Evolutionary conservation across 2,888 invertebrate genomes (phyloP).

Genomic region (Drosophila villosipedis): DNA sequence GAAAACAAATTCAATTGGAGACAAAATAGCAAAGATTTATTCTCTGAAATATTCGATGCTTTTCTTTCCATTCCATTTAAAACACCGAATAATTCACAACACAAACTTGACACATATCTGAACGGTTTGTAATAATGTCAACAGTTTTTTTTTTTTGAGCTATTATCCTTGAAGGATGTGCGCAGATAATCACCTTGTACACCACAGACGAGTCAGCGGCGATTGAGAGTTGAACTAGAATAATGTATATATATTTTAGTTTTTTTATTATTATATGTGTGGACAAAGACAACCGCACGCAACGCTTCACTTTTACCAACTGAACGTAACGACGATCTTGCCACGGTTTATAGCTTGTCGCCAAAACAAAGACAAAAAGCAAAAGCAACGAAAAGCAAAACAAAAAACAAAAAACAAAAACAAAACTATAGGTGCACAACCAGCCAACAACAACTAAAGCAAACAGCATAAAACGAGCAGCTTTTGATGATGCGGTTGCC

Average conservation of each 20-base stretch:
- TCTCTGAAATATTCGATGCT: background rate
- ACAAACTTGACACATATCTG: slow-evolving; percentile 15
- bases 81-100: slow-evolving; percentile 28
- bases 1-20: background rate
- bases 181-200: slow-evolving; percentile 50
- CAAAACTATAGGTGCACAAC: slow-evolving; percentile 38
- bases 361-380: slow-evolving; percentile 72
- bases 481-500: slow-evolving; percentile 44
- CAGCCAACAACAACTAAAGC: slow-evolving; percentile 29
- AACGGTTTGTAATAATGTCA: background rate
- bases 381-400: slow-evolving; percentile 47
- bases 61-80: background rate
- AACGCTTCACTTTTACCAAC: slow-evolving; percentile 85
- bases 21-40: background rate
- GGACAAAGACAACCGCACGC: slow-evolving; percentile 80
- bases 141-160: slow-evolving; percentile 12
- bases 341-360: slow-evolving; percentile 85
- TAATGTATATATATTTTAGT: slow-evolving; percentile 18
- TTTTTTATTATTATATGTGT: slow-evolving; percentile 27
- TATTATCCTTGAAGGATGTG: slow-evolving; percentile 44
- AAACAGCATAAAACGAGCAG: slow-evolving; percentile 37
- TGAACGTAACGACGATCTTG: slow-evolving; percentile 84
- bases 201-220: slow-evolving; percentile 37
- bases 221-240: slow-evolving; percentile 30
- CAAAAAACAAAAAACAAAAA: background rate